Evolutionary conservation across 2,797 vertebrate species (phyloP), one percentile per base, ranked within the genome.

Genomic region (Meda fulgida): DNA sequence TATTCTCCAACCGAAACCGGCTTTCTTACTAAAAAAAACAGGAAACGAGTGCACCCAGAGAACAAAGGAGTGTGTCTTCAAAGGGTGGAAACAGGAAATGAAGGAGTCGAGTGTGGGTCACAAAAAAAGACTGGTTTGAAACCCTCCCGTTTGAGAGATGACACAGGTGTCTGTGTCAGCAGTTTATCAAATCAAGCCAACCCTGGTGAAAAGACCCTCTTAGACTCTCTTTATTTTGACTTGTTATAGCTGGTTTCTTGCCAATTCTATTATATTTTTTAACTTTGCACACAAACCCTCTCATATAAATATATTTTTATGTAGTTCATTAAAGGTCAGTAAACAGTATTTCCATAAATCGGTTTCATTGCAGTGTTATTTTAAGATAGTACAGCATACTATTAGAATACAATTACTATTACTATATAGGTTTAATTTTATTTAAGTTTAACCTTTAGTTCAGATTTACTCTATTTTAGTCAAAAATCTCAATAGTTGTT

Each of bases 1-100:
- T 65, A 19, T 73, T 63, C 60, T 60, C 78, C 78, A 73, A 84
- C 60, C 16, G 36, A 55, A 65, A 55, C 48, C 78, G 16, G 13
- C 51, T 60, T 55, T 86, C 75, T 63, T 70, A 40, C 55, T 83
- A n/a, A 84, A 77, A 48, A 88, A 83, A 89, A 90, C 88, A 90
- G 89, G 89, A 90, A 88, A 65, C 76, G 60, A 14, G 11, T 67
- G 73, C 65, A 67, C 69, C 55, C 36, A 13, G 51, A 85, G 66
- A 51, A 72, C 72, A 72, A 34, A 88, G 81, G 78, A 85, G 83
- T 43, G n/a, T 16, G 55, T 66, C 81, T 87, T 86, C 86, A 87
- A 87, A 87, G 83, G 73, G 83, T 84, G 84, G 88, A 88, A 86
- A 89, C 88, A 90, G 89, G 88, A 90, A 89, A 88, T 43, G 66